Evolutionary conservation across 2,888 invertebrate species (phyloP).

Genomic region (Yponomeuta plumbellus): DNA sequence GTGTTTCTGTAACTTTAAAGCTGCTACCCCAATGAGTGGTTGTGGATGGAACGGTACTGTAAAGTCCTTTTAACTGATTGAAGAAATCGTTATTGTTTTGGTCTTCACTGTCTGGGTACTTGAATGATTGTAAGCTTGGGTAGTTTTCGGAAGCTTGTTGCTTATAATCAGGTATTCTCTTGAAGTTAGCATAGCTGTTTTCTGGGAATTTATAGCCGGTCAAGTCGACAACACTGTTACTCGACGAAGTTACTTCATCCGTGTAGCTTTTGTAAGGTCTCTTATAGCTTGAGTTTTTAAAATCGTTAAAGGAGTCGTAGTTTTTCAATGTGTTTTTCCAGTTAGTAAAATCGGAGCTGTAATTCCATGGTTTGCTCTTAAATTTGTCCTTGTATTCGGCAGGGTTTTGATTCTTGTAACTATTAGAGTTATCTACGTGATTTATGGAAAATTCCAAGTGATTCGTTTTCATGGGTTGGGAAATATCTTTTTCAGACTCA

Average conservation of each 20-base stretch:
- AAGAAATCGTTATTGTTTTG: constrained; percentile 43
- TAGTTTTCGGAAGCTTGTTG: constrained; percentile 42
- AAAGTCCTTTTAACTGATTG: constrained; percentile 47
- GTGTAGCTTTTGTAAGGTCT: constrained; percentile 40
- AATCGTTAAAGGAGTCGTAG: constrained; percentile 56
- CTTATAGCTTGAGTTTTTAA: constrained; percentile 45
- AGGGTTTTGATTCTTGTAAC: constrained; percentile 31
- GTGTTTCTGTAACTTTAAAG: constrained; percentile 47
- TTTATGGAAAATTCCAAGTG: constrained; percentile 14
- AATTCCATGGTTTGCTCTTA: constrained; percentile 41
- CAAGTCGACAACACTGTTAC: constrained; percentile 51
- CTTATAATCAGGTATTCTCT: constrained; percentile 45
- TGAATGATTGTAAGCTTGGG: constrained; percentile 34
- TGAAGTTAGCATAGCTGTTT: constrained; percentile 44
- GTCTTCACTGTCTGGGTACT: background rate
- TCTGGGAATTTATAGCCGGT: constrained; percentile 47
- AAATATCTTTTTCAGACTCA: constrained; percentile 21
- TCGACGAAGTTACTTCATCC: constrained; percentile 54
- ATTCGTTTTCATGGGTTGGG: constrained; percentile 8
- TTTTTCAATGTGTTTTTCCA: constrained; percentile 48
- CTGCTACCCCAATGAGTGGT: constrained; percentile 54
- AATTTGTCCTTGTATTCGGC: constrained; percentile 46
- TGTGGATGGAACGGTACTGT: constrained; percentile 41
- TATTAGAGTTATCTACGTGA: constrained; percentile 32
- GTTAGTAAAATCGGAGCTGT: constrained; percentile 39